Evolutionary conservation across 2,797 vertebrate genomes (phyloP).

Genomic region (Argentina silus): DNA sequence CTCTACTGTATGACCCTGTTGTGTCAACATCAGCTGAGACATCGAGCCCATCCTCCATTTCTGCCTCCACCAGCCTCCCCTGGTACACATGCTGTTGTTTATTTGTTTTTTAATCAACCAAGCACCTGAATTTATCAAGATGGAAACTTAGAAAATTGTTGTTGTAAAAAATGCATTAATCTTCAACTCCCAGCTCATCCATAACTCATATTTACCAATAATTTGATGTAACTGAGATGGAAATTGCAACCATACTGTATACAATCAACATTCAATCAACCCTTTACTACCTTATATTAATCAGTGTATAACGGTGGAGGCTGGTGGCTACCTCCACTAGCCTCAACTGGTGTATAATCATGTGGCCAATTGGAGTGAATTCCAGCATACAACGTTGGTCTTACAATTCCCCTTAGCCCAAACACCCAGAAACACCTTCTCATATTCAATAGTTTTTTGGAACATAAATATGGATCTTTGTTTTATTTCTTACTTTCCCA

Average conservation of each 20-base stretch:
- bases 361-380: background rate
- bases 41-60: too few species aligned
- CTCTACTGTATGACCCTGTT: background rate
- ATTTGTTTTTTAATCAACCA: background rate
- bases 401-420: background rate
- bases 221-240: too few species aligned
- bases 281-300: background rate
- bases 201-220: too few species aligned
- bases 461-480: background rate
- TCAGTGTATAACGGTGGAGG: too few species aligned
- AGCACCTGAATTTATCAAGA: background rate
- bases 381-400: background rate
- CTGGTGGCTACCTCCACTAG: background rate
- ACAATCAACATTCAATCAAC: background rate
- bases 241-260: too few species aligned
- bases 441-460: background rate
- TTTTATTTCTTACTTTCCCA: background rate
- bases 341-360: background rate
- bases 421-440: background rate
- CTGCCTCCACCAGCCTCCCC: too few species aligned
- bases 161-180: too few species aligned
- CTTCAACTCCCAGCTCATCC: too few species aligned
- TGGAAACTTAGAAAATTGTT: too few species aligned
- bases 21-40: background rate
- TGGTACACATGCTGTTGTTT: background rate